phyloP scores from a whole-genome alignment of 2,888 invertebrate genomes.

The Artemia sinica region DNA sequence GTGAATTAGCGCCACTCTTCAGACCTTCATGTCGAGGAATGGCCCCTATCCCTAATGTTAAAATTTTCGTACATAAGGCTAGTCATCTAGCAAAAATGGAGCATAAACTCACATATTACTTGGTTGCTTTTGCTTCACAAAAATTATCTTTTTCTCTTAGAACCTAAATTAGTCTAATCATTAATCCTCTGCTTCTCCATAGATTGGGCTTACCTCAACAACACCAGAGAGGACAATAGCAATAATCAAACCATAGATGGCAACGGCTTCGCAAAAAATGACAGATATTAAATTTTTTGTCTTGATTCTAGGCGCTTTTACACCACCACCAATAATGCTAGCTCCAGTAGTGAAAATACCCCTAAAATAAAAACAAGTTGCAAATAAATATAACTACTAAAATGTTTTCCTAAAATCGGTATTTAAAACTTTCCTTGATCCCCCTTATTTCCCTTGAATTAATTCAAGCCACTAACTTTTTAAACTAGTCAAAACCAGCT shows the following conservation, averaged over 20 bases:
- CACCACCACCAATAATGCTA: slow-evolving; percentile 91
- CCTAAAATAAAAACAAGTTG: slow-evolving; percentile 32
- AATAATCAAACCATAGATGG: slow-evolving; percentile 95
- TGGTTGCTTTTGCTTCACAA: slow-evolving; percentile 23
- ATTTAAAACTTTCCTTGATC: too few relatives aligned
- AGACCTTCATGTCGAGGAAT: not conserved
- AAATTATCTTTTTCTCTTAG: not conserved
- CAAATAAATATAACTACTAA: not conserved
- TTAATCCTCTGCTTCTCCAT: not conserved
- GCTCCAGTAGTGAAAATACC: slow-evolving; percentile 94
- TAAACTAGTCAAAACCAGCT: not conserved
- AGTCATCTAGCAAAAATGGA: slow-evolving; percentile 16
- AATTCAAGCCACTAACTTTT: slow-evolving; percentile 12
- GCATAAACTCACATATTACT: slow-evolving; percentile 4
- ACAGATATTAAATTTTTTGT: slow-evolving; percentile 98
- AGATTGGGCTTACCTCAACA: slow-evolving; percentile 38
- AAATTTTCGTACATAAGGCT: not conserved
- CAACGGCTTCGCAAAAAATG: slow-evolving; percentile 99
- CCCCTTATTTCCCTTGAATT: too few relatives aligned
- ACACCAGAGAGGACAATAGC: slow-evolving; percentile 87
- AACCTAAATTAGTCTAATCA: not conserved
- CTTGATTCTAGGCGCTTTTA: slow-evolving; percentile 94
- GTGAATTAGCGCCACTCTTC: too few relatives aligned
- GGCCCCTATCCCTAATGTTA: slow-evolving; percentile 1
- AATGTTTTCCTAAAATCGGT: too few relatives aligned